These are phyloP conservation scores for Fissipunctia ypsillon DNA, from an alignment of 2,888 invertebrate genomes.

Conservation along the genomic window DNA sequence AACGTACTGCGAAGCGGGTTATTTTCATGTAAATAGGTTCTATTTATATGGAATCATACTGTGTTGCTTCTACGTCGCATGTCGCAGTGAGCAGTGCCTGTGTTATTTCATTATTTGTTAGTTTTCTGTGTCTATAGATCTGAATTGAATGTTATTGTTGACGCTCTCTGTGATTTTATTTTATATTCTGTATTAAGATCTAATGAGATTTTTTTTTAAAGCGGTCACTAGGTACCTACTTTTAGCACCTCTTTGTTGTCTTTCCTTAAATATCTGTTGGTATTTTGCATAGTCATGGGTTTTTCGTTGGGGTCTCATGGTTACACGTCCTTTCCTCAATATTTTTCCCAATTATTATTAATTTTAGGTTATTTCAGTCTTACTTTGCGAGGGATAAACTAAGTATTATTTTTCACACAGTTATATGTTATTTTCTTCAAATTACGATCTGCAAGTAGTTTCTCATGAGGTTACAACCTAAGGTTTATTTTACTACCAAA, in stretches of 20 bases:
- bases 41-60: constrained; percentile 47
- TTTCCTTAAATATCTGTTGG: neutral
- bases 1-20: constrained; percentile 34
- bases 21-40: constrained; percentile 64
- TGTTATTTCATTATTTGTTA: constrained; percentile 12
- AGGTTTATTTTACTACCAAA: constrained; percentile 17
- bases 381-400: neutral
- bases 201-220: neutral
- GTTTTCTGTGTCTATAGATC: constrained; percentile 2
- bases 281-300: neutral
- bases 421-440: neutral
- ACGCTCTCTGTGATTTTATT: neutral
- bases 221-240: neutral
- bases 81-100: constrained; percentile 18
- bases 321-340: neutral
- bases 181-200: neutral
- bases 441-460: neutral
- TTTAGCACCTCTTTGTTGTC: neutral
- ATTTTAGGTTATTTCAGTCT: neutral
- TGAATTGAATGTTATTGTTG: neutral
- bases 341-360: neutral
- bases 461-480: neutral
- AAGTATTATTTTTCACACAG: neutral
- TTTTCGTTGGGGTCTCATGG: neutral
- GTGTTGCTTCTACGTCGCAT: constrained; percentile 37